Percentiles rank a stretch among this genome's conserved stretches.
Evolutionary conservation across 2,113 vertebrate species (phyloP).

Genomic region (Austrofundulus limnaeus): DNA sequence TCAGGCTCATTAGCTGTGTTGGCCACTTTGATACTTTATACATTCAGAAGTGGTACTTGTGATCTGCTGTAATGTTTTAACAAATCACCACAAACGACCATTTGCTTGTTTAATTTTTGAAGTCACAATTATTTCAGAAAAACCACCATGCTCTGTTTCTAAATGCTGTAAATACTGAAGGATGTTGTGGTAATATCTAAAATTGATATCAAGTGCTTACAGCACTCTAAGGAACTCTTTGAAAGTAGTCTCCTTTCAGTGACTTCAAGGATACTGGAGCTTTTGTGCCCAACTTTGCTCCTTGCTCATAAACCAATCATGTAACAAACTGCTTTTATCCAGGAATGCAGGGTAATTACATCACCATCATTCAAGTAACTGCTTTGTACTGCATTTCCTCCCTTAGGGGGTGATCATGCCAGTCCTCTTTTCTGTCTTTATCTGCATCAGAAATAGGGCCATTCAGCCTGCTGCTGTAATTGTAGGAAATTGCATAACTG

Average conservation of each 20-base stretch:
- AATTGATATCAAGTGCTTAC: neutral
- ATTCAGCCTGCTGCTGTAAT: conserved; percentile 33
- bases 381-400: neutral
- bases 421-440: conserved; percentile 27
- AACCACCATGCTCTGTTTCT: too few species aligned
- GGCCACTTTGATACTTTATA: too few species aligned
- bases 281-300: neutral
- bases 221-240: neutral
- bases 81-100: too few species aligned
- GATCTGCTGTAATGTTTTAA: too few species aligned
- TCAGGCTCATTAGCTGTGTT: too few species aligned
- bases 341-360: neutral
- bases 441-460: conserved; percentile 24
- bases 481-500: conserved; percentile 52
- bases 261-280: neutral
- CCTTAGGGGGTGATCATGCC: conserved; percentile 10
- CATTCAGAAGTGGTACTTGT: too few species aligned
- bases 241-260: neutral
- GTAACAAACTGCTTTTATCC: neutral
- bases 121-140: too few species aligned
- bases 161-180: neutral
- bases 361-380: conserved; percentile 7
- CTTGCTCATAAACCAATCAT: conserved; percentile 6
- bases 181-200: neutral
- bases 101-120: too few species aligned